Conservation (phyloP, 2,113 vertebrate species). For the Neodontobutis hainanensis region DNA sequence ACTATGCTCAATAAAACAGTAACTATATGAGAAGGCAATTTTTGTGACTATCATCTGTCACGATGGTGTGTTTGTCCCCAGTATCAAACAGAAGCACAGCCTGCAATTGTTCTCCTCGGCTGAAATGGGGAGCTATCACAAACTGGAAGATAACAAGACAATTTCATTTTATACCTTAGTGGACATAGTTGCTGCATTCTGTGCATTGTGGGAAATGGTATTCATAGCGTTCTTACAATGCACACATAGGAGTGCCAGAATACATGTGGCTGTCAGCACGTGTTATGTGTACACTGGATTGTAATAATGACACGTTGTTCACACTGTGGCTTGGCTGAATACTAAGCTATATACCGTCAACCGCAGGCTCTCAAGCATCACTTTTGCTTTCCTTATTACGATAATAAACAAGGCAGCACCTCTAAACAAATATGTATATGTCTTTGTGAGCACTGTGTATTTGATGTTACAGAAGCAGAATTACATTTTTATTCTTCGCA, state of each 20-base stretch:
- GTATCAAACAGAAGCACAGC: constrained; percentile 24
- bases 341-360: constrained; percentile 49
- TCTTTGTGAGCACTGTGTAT: constrained; percentile 26
- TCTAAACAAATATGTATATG: constrained; percentile 28
- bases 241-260: constrained; percentile 36
- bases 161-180: constrained; percentile 70
- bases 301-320: constrained; percentile 65
- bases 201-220: constrained; percentile 58
- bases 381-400: constrained; percentile 26
- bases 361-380: constrained; percentile 41
- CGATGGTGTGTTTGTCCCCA: constrained; percentile 3
- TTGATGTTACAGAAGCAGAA: constrained; percentile 56
- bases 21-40: constrained; percentile 31
- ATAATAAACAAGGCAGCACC: constrained; percentile 13
- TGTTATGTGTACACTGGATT: constrained; percentile 18
- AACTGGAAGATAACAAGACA: constrained; percentile 58
- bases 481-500: constrained; percentile 57
- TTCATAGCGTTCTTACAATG: constrained; percentile 66
- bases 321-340: constrained; percentile 38
- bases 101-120: constrained; percentile 22
- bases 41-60: constrained; percentile 38
- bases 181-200: constrained; percentile 39
- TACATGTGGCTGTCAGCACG: constrained; percentile 45
- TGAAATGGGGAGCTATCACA: constrained; percentile 32
- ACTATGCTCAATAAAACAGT: constrained; percentile 35